A percentile compares a stretch with the other conserved stretches of the same genome.
These are phyloP conservation scores for Hirtodrosophila histrioides DNA, from an alignment of 2,888 invertebrate species.

Conservation along the genomic window DNA sequence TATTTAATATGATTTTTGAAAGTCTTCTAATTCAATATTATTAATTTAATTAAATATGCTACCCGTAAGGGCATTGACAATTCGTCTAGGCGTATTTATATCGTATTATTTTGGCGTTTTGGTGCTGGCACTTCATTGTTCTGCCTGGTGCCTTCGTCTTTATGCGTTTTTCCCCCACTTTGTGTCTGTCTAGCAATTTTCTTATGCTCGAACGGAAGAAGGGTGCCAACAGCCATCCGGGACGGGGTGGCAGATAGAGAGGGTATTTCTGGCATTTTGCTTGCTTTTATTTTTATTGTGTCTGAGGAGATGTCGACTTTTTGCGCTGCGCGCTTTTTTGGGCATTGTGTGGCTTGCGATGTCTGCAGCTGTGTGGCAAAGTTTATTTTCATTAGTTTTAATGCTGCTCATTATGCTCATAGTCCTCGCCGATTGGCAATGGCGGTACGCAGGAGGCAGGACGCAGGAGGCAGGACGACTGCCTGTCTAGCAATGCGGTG, in stretches of 20 bases:
- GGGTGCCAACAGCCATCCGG: constrained; percentile 1
- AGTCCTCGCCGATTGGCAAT: constrained; percentile 10
- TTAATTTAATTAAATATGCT: too few species aligned
- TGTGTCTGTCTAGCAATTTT: constrained; percentile 68
- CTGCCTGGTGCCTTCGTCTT: constrained; percentile 46
- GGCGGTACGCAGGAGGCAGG: background rate
- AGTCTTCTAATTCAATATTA: too few species aligned
- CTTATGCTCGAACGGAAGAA: constrained; percentile 37
- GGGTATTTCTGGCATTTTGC: constrained; percentile 23
- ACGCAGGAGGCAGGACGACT: background rate
- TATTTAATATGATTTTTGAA: too few species aligned
- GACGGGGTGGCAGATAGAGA: constrained; percentile 2
- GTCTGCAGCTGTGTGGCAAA: constrained; percentile 62
- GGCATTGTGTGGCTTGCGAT: constrained; percentile 31
- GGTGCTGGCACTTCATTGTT: constrained; percentile 57
- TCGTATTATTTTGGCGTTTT: constrained; percentile 20
- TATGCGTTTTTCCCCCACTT: constrained; percentile 64
- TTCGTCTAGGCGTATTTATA: constrained; percentile 1
- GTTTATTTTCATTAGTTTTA: constrained; percentile 80
- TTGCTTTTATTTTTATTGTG: constrained; percentile 64
- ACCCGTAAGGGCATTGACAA: constrained; percentile 1
- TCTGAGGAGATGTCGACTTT: constrained; percentile 57
- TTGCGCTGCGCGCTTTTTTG: constrained; percentile 54
- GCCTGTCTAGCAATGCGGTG: constrained; percentile 25
- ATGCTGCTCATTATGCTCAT: constrained; percentile 76